A percentile compares a stretch with the other conserved stretches of the same genome.
Conservation (phyloP, 2,797 vertebrate species). For the Monodelphis domestica region DNA sequence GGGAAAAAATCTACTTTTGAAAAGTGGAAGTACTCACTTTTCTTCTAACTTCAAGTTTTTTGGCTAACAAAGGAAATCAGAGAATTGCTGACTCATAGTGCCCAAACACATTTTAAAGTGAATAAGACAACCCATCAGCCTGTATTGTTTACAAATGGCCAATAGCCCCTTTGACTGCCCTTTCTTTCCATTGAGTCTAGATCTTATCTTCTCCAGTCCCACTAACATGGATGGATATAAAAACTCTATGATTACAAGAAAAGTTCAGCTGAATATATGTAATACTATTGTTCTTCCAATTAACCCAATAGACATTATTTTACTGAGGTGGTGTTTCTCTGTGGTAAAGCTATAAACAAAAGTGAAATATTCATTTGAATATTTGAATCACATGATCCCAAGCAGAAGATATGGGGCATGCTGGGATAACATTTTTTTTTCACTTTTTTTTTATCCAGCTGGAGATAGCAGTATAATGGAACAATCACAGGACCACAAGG, state of each 20-base stretch:
- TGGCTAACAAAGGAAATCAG: constrained; percentile 44
- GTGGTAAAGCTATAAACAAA: not conserved
- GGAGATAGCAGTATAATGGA: not conserved
- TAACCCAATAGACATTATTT: not conserved
- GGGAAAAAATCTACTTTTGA: not conserved
- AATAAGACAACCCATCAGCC: not conserved
- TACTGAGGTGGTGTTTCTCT: not conserved
- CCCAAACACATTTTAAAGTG: not conserved
- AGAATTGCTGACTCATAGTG: constrained; percentile 46
- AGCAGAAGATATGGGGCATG: not conserved
- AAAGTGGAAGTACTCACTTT: constrained; percentile 53
- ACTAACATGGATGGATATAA: not conserved
- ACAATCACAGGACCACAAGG: not conserved
- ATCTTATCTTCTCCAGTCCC: not conserved
- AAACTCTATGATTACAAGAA: not conserved
- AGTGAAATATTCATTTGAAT: not conserved
- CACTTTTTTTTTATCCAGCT: not conserved
- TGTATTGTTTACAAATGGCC: not conserved
- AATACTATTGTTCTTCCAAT: not conserved
- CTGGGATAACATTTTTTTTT: not conserved
- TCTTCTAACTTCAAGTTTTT: constrained; percentile 47
- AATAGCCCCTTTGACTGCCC: not conserved
- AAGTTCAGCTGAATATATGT: not conserved
- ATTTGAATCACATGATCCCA: not conserved
- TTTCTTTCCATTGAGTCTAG: not conserved